Conservation (phyloP, 2,888 invertebrate species). For the Phoronis australis region DNA sequence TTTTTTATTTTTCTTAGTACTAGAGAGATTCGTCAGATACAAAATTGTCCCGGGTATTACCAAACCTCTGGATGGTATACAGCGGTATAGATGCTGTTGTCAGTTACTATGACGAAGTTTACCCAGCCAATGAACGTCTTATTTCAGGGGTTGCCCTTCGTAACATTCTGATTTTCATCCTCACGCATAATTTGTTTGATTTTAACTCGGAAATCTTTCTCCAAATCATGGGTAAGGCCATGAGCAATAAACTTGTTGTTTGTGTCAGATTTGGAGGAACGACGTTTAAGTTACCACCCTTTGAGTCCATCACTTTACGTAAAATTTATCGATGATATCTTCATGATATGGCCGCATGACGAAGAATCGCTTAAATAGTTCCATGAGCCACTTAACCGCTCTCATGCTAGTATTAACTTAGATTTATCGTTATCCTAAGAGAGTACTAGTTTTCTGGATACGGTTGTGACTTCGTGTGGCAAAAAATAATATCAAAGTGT, state of each 20-base stretch:
- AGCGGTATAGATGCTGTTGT: conserved; percentile 7
- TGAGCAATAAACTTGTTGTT: conserved; percentile 17
- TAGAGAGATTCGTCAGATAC: too few species aligned
- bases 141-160: too few species aligned
- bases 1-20: too few species aligned
- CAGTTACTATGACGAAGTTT: too few species aligned
- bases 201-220: conserved; percentile 9
- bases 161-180: background rate
- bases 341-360: conserved; percentile 9
- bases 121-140: too few species aligned
- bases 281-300: conserved; percentile 1
- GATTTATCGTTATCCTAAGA: too few species aligned
- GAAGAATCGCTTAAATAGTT: background rate
- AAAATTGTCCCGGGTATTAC: too few species aligned
- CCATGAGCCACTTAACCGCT: background rate
- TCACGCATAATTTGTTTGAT: conserved; percentile 10
- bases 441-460: background rate
- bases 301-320: conserved; percentile 6
- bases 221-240: conserved; percentile 13
- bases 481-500: background rate
- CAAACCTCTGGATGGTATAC: too few species aligned
- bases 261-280: conserved; percentile 11
- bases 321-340: conserved; percentile 15
- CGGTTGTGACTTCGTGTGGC: background rate
- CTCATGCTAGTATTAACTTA: too few species aligned